phyloP scores from a whole-genome alignment of 2,797 vertebrate genomes.

The Tenualosa ilisha region DNA sequence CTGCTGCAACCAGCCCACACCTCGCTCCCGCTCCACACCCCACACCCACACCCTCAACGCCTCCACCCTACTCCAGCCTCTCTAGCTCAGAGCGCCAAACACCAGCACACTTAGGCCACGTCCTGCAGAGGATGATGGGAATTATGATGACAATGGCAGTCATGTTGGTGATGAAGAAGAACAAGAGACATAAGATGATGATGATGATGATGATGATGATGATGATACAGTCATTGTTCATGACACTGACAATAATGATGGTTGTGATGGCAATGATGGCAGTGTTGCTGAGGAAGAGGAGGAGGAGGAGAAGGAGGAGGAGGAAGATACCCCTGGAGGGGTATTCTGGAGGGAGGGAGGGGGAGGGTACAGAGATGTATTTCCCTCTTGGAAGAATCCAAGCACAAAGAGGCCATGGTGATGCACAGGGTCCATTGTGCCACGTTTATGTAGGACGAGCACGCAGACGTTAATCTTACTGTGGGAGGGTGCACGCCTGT shows the following conservation, averaged over 20 bases:
- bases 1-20: not conserved
- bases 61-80: not conserved
- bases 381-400: slow-evolving; percentile 50
- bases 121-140: not conserved
- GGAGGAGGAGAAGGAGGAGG: slow-evolving; percentile 14
- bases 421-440: slow-evolving; percentile 70
- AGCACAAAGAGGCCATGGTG: slow-evolving; percentile 64
- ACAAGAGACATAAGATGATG: not conserved
- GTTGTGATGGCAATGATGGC: slow-evolving; percentile 33
- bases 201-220: slow-evolving; percentile 10
- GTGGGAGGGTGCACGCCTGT: slow-evolving; percentile 80
- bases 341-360: slow-evolving; percentile 37
- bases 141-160: slow-evolving; percentile 9
- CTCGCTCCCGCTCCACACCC: not conserved
- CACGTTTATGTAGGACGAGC: slow-evolving; percentile 81
- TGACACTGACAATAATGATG: slow-evolving; percentile 23
- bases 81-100: not conserved
- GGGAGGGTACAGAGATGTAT: slow-evolving; percentile 64
- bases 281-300: slow-evolving; percentile 21
- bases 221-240: no score
- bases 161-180: slow-evolving; percentile 45
- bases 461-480: slow-evolving; percentile 78
- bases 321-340: slow-evolving; percentile 29
- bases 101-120: slow-evolving; percentile 23
- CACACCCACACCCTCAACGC: not conserved